Conservation (phyloP, 2,888 invertebrate species). For the Parasteatoda lunata region DNA sequence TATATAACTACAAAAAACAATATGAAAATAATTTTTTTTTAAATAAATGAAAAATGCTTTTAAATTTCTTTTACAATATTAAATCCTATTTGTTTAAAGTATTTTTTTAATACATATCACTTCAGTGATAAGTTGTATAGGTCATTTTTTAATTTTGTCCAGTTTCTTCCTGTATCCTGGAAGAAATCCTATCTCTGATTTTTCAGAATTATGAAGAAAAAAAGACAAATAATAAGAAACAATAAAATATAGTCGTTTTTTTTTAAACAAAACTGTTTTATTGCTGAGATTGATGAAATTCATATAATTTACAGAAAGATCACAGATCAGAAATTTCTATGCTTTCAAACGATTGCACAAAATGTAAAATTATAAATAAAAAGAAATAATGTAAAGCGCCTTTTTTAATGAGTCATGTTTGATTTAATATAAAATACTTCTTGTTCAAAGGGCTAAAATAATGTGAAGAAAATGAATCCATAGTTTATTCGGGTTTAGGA, state of each 20-base stretch:
- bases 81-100: too few species aligned
- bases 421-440: slow-evolving; percentile 8
- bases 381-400: slow-evolving; percentile 12
- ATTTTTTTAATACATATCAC: too few species aligned
- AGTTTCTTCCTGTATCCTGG: too few species aligned
- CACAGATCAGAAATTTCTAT: slow-evolving; percentile 29
- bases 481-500: slow-evolving; percentile 31
- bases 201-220: background rate
- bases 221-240: background rate
- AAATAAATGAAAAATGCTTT: too few species aligned
- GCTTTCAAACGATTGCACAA: slow-evolving; percentile 12
- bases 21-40: too few species aligned
- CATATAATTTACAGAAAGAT: slow-evolving; percentile 35
- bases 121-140: too few species aligned
- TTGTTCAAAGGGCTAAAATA: slow-evolving; percentile 41
- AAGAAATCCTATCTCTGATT: too few species aligned
- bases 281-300: slow-evolving; percentile 44
- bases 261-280: slow-evolving; percentile 35
- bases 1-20: too few species aligned
- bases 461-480: slow-evolving; percentile 41
- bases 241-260: background rate
- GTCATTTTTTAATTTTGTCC: too few species aligned
- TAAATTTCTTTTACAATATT: too few species aligned
- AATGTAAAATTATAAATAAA: slow-evolving; percentile 25
- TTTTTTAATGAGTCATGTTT: slow-evolving; percentile 36